Conservation (phyloP, 2,797 vertebrate species). For the Pristis pectinata region DNA sequence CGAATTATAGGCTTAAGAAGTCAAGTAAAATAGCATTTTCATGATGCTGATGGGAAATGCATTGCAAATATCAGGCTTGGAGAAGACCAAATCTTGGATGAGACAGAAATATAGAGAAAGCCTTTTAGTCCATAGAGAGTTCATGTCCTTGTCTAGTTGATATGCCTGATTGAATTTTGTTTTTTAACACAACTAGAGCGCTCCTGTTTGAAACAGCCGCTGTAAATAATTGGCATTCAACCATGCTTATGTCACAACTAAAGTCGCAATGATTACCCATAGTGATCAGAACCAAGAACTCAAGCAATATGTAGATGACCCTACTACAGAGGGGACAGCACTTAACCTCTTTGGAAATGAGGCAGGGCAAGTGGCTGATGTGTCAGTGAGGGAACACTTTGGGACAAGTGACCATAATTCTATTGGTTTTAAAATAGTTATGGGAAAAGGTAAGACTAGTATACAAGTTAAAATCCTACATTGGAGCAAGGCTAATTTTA, state of each 20-base stretch:
- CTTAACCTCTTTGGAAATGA: no score
- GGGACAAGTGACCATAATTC: no score
- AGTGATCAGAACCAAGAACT: not conserved
- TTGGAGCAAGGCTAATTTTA: no score
- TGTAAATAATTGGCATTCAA: not conserved
- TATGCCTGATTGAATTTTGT: not conserved
- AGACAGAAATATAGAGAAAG: not conserved
- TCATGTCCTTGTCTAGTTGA: not conserved
- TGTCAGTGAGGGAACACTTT: no score
- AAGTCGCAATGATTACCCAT: not conserved
- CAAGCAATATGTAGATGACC: no score
- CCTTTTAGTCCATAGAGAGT: not conserved
- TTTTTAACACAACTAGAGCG: not conserved
- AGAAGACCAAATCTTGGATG: not conserved
- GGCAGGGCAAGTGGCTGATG: no score
- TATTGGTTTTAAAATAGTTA: no score
- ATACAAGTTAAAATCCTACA: no score
- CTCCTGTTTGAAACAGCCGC: not conserved
- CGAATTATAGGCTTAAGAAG: not conserved
- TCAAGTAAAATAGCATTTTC: not conserved
- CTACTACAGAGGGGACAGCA: no score
- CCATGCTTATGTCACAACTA: not conserved
- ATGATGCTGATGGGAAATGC: not conserved
- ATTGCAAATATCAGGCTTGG: not conserved
- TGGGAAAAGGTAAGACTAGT: no score